A percentile compares a stretch with the other conserved stretches of the same genome.
Evolutionary conservation across 2,113 vertebrate genomes (phyloP).

Genomic region (Proteles cristata): DNA sequence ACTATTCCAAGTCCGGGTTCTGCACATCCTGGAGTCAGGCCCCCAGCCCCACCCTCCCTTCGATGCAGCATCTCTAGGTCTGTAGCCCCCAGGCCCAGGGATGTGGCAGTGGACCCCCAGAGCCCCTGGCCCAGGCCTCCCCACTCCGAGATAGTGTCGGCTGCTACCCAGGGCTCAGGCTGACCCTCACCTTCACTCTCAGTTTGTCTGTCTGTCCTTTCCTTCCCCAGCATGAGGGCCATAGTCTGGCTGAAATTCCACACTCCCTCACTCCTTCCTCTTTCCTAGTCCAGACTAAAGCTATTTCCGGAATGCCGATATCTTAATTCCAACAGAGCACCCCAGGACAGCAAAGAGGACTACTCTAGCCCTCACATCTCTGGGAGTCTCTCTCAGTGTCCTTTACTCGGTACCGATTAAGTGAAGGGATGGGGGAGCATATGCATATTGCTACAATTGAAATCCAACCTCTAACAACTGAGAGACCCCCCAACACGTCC

Average conservation of each 20-base stretch:
- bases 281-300: neutral
- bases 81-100: neutral
- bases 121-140: neutral
- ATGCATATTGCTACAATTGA: neutral
- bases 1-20: neutral
- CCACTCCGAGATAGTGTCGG: neutral
- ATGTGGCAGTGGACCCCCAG: neutral
- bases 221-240: neutral
- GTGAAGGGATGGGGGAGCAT: neutral
- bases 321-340: neutral
- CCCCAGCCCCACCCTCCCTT: neutral
- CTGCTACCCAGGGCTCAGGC: neutral
- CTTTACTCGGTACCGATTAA: neutral
- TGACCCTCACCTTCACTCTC: neutral
- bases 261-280: neutral
- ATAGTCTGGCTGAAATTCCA: neutral
- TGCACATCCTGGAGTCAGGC: too few relatives aligned
- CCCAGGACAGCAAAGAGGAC: neutral
- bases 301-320: neutral
- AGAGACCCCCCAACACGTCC: neutral
- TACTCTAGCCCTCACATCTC: neutral
- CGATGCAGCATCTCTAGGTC: neutral
- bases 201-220: neutral
- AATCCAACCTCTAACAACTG: neutral
- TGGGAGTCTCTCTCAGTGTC: neutral